Conservation (phyloP, 2,888 invertebrate genomes). For the Trachelus tabidus region DNA sequence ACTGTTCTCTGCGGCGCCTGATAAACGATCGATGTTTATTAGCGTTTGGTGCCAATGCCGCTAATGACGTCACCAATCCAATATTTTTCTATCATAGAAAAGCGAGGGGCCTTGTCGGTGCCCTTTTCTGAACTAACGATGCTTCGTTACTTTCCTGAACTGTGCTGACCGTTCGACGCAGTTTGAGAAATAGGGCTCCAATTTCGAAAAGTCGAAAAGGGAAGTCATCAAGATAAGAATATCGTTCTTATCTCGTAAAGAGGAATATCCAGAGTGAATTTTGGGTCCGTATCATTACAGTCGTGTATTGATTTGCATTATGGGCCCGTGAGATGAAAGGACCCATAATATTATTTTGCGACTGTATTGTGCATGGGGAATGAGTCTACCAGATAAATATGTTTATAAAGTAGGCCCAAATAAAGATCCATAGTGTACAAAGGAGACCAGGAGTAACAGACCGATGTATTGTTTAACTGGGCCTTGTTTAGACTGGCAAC, state of each 20-base stretch:
- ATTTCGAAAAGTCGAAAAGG: background rate
- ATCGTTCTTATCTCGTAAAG: background rate
- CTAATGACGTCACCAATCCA: constrained; percentile 26
- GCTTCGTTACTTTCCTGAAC: background rate
- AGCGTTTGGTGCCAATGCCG: constrained; percentile 39
- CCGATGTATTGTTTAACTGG: constrained; percentile 7
- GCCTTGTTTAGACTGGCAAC: constrained; percentile 58
- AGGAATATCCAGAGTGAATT: background rate
- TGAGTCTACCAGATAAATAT: background rate
- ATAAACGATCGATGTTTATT: constrained; percentile 40
- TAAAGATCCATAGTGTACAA: background rate
- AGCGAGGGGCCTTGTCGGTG: background rate
- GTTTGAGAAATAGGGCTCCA: background rate
- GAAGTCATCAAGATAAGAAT: background rate
- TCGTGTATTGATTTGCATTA: background rate
- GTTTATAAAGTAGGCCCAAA: background rate
- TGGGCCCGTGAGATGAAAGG: background rate
- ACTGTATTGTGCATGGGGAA: background rate
- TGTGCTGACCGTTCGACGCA: too few relatives aligned
- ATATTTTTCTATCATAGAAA: background rate
- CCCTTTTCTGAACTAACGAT: background rate
- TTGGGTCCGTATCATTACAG: background rate
- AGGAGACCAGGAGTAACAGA: background rate
- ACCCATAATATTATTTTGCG: background rate
- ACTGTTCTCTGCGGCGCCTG: constrained; percentile 32